Percentiles rank a stretch among this genome's conserved stretches.
These are phyloP conservation scores for Eurytoma californica DNA, from an alignment of 2,888 invertebrate genomes.

Conservation along the genomic window DNA sequence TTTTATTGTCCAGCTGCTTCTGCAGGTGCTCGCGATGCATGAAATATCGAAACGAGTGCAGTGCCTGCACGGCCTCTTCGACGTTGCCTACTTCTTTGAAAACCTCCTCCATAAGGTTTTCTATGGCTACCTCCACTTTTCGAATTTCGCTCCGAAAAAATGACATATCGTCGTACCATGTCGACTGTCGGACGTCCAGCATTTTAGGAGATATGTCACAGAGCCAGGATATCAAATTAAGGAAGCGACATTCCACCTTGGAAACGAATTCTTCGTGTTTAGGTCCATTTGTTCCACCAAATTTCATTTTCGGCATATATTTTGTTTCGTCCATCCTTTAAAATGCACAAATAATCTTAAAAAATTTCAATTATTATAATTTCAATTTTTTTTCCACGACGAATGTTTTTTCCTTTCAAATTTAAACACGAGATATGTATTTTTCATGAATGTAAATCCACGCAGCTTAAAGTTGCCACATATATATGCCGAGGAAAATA, in stretches of 20 bases:
- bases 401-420: background rate
- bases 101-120: constrained; percentile 86
- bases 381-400: constrained; percentile 1
- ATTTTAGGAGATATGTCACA: constrained; percentile 79
- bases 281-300: constrained; percentile 84
- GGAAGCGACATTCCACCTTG: constrained; percentile 86
- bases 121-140: constrained; percentile 85
- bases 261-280: constrained; percentile 82
- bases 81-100: constrained; percentile 88
- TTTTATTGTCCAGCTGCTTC: constrained; percentile 81
- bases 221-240: constrained; percentile 73
- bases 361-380: background rate
- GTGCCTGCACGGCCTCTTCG: constrained; percentile 86
- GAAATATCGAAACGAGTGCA: constrained; percentile 87
- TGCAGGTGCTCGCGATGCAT: constrained; percentile 84
- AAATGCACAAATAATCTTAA: background rate
- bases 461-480: constrained; percentile 13
- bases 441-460: constrained; percentile 39
- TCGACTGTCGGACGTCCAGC: constrained; percentile 85
- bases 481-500: constrained; percentile 27
- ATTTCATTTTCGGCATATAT: constrained; percentile 82
- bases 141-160: constrained; percentile 79
- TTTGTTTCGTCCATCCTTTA: constrained; percentile 84
- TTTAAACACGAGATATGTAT: constrained; percentile 10
- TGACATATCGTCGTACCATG: constrained; percentile 88